Conservation (phyloP, 2,113 vertebrate species). For the Silurus meridionalis region DNA sequence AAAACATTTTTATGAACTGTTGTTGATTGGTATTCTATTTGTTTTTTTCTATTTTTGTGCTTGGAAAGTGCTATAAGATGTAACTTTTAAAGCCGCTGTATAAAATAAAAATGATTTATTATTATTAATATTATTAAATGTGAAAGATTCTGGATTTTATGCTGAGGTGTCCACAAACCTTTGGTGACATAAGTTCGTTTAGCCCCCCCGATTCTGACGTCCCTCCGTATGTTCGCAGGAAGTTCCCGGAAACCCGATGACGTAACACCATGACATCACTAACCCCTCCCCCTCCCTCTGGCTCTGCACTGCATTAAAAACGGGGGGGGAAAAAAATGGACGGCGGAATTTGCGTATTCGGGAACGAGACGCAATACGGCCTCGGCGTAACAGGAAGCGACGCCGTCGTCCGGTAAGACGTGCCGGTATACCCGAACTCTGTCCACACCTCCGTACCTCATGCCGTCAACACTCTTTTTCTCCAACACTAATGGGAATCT, state of each 20-base stretch:
- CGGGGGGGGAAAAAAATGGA: neutral
- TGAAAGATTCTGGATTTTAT: no score
- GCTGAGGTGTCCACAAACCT: no score
- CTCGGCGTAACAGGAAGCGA: neutral
- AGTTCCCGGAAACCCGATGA: neutral
- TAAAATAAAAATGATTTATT: no score
- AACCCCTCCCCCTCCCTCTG: neutral
- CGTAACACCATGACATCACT: neutral
- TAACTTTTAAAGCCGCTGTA: no score
- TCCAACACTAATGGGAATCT: conserved; percentile 22
- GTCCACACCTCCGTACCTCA: neutral
- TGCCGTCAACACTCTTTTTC: neutral
- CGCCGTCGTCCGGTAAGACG: neutral
- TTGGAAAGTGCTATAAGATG: no score
- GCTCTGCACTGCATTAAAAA: neutral
- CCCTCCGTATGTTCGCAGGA: neutral
- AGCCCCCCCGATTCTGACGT: neutral
- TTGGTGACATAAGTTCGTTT: no score
- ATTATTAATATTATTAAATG: no score
- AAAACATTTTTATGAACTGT: neutral
- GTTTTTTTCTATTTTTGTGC: no score
- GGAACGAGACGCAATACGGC: no score
- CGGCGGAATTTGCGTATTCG: no score
- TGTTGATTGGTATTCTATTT: no score
- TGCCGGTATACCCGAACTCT: neutral